These are phyloP conservation scores for Panthera leo DNA, from an alignment of 2,113 vertebrate species.

Conservation along the genomic window DNA sequence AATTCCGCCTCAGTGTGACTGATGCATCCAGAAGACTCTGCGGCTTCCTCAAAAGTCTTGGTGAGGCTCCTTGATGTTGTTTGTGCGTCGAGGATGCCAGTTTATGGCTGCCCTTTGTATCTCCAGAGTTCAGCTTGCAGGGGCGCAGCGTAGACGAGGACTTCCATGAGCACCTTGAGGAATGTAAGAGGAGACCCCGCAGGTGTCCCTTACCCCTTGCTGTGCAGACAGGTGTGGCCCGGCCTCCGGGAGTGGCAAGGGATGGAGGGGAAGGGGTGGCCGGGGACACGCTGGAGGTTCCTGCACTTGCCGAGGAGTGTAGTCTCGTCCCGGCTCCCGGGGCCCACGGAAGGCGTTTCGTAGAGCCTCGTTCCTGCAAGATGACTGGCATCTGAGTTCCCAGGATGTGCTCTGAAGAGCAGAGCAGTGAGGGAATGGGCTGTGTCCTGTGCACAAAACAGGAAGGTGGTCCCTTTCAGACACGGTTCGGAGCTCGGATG, in stretches of 20 bases:
- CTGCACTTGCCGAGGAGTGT: no score
- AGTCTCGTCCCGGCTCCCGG: rapidly evolving
- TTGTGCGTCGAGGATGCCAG: neutral
- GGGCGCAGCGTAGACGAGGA: neutral
- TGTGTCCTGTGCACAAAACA: neutral
- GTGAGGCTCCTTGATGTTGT: constrained; percentile 83
- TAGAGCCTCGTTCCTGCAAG: neutral
- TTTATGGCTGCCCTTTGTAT: neutral
- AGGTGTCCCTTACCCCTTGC: neutral
- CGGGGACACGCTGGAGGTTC: neutral
- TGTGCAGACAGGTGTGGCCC: rapidly evolving
- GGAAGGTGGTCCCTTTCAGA: neutral
- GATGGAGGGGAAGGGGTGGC: no score
- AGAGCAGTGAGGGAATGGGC: neutral
- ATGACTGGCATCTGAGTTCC: neutral
- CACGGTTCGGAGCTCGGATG: neutral
- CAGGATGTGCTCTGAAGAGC: neutral
- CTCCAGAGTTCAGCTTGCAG: neutral
- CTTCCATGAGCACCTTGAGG: neutral
- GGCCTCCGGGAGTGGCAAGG: neutral
- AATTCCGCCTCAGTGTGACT: constrained; percentile 89
- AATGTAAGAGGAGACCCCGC: neutral
- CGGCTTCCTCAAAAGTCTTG: constrained; percentile 94
- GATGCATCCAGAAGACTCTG: constrained; percentile 93
- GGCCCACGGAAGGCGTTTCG: neutral